Evolutionary conservation across 2,797 vertebrate species (phyloP).

Genomic region (Falco concolor): DNA sequence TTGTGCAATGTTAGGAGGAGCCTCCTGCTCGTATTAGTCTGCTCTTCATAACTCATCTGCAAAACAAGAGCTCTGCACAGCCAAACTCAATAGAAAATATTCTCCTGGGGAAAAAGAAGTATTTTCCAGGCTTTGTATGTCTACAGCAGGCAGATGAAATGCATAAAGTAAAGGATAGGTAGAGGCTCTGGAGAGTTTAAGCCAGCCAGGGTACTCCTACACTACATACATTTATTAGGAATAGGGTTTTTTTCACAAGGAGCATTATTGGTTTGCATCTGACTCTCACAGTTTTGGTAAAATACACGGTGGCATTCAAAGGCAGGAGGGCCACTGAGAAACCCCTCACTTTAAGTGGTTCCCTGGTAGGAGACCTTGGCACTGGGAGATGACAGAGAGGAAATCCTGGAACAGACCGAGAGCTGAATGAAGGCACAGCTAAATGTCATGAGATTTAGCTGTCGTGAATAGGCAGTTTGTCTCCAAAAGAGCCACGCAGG

Average conservation of each 20-base stretch:
- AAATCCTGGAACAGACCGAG: not conserved
- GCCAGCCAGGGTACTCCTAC: not conserved
- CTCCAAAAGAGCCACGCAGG: not conserved
- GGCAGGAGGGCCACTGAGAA: not conserved
- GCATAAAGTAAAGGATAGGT: constrained; percentile 1
- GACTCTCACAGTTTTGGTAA: not conserved
- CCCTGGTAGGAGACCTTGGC: constrained; percentile 9
- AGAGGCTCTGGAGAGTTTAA: not conserved
- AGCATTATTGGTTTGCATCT: not conserved
- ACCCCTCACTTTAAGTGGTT: not conserved
- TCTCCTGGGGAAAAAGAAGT: not conserved
- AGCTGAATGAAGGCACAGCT: not conserved
- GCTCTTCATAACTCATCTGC: constrained; percentile 14
- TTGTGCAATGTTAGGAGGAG: not conserved
- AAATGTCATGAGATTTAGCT: not conserved
- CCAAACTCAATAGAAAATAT: not conserved
- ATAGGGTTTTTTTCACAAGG: not conserved
- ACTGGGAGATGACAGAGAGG: not conserved
- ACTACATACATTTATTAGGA: not conserved
- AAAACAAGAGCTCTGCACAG: not conserved
- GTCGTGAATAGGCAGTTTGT: not conserved
- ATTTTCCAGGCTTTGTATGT: not conserved
- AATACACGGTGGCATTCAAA: not conserved
- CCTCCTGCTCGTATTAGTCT: not conserved
- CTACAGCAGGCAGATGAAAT: constrained; percentile 23